Conservation (phyloP, 1,140 invertebrate species). For the Trichogramma pretiosum region DNA sequence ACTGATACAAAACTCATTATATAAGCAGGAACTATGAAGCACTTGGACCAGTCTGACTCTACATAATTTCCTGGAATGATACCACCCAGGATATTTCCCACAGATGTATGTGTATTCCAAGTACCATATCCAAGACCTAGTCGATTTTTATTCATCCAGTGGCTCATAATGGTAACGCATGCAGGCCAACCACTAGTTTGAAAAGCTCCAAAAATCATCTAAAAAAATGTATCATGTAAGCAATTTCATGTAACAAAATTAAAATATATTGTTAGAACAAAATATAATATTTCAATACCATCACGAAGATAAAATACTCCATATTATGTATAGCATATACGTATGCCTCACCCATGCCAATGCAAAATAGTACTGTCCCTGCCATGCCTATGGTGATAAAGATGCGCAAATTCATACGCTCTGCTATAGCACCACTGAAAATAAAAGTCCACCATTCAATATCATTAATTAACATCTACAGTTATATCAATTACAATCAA, state of each 20-base stretch:
- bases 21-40: conserved; percentile 85
- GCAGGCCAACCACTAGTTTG: conserved; percentile 91
- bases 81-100: conserved; percentile 86
- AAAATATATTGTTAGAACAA: conserved; percentile 1
- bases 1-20: conserved; percentile 73
- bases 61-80: conserved; percentile 80
- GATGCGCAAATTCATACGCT: conserved; percentile 82
- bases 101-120: conserved; percentile 93
- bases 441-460: conserved; percentile 21
- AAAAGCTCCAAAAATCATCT: conserved; percentile 73
- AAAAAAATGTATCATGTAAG: conserved; percentile 20
- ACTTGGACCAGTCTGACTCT: conserved; percentile 78
- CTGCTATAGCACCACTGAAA: conserved; percentile 78
- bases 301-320: conserved; percentile 77
- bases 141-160: conserved; percentile 92
- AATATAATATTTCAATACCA: conserved; percentile 51
- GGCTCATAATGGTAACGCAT: conserved; percentile 85
- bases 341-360: conserved; percentile 82
- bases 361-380: conserved; percentile 76
- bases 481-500: background rate
- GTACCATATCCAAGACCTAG: conserved; percentile 89
- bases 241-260: background rate
- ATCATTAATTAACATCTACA: conserved; percentile 5
- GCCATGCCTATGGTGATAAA: conserved; percentile 88
- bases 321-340: conserved; percentile 75